phyloP scores from a whole-genome alignment of 1,140 invertebrate species.

The Ceratina australensis region DNA sequence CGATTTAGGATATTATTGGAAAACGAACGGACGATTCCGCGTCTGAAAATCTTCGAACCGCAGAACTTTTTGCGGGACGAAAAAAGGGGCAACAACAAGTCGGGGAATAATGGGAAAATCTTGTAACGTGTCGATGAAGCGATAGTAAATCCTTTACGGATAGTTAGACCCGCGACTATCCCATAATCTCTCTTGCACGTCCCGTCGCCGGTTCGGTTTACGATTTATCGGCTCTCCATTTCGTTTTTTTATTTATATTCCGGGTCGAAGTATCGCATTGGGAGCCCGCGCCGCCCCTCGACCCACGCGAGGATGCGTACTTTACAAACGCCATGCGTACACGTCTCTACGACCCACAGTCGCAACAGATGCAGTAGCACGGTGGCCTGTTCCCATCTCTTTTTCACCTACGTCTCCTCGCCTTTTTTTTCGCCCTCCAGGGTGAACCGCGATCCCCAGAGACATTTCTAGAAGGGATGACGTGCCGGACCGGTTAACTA shows the following conservation, averaged over 20 bases:
- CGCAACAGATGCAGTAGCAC: conserved; percentile 66
- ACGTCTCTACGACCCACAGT: conserved; percentile 16
- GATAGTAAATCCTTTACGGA: conserved; percentile 65
- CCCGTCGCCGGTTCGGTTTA: conserved; percentile 21
- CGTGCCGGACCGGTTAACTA: conserved; percentile 75
- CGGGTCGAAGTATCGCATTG: conserved; percentile 34
- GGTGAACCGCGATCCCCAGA: conserved; percentile 46
- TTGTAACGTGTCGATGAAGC: conserved; percentile 48
- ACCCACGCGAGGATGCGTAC: conserved; percentile 45
- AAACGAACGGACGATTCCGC: too few species aligned
- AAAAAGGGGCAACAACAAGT: too few species aligned
- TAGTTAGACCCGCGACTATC: conserved; percentile 52
- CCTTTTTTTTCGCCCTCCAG: conserved; percentile 41
- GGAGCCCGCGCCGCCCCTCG: conserved; percentile 38
- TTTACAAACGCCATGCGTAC: conserved; percentile 53
- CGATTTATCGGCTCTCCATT: conserved; percentile 54
- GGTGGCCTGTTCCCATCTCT: not conserved
- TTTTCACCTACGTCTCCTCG: conserved; percentile 24
- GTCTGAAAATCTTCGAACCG: too few species aligned
- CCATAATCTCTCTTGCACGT: conserved; percentile 12
- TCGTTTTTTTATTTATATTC: conserved; percentile 58
- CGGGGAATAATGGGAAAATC: conserved; percentile 53
- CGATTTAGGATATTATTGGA: too few species aligned
- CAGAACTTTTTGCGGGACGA: too few species aligned
- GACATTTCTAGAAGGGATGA: conserved; percentile 48